Evolutionary conservation across 2,113 vertebrate species (phyloP), one percentile per base, ranked within the genome.

Genomic region (Myrmecophaga tridactyla): DNA sequence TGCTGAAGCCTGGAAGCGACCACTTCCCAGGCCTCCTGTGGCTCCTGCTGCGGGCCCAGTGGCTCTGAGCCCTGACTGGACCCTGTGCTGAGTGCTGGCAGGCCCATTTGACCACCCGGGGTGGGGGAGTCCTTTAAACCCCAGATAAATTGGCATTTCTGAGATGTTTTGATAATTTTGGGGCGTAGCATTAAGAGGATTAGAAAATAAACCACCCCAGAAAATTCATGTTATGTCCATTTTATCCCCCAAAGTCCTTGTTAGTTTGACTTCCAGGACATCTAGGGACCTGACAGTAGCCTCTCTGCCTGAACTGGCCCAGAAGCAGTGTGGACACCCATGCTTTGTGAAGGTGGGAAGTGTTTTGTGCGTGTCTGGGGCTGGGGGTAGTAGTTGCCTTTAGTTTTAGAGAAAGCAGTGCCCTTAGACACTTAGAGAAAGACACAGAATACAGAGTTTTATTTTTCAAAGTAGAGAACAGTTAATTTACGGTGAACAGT

Each of bases 71-170:
- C 7, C 56, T 56, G 23, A 23, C 13, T 0, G 11, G 13, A 34
- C 29, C 43, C 2, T 43, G 12, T 7, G 9, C 2, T 6, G n/a
- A 5, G 51, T 27, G 4, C 7, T 18, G 3, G 2, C 1, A 1
- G 39, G 43, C 25, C 17, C 6, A 1, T 21, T 27, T 7, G 25
- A 9, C 27, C 3, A 20, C 36, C 17, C 2, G 51, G 62, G 13
- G 34, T 1, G 2, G 51, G 62, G 13, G 34, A 1, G 2, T 4
- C 1, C 0, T 4, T 11, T 3, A 1, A 8, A 15, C n/a, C 2
- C 39, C 1, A 0, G 6, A 15, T 41, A n/a, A n/a, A 21, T 20
- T 15, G 36, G 67, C 3, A 1, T 21, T 17, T 2, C 43, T 20
- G 4, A 7, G 56, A 1, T 29, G n/a, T n/a, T 31, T 4, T 6